phyloP scores from a whole-genome alignment of 2,113 vertebrate species.

The Phaetusa simplex region DNA sequence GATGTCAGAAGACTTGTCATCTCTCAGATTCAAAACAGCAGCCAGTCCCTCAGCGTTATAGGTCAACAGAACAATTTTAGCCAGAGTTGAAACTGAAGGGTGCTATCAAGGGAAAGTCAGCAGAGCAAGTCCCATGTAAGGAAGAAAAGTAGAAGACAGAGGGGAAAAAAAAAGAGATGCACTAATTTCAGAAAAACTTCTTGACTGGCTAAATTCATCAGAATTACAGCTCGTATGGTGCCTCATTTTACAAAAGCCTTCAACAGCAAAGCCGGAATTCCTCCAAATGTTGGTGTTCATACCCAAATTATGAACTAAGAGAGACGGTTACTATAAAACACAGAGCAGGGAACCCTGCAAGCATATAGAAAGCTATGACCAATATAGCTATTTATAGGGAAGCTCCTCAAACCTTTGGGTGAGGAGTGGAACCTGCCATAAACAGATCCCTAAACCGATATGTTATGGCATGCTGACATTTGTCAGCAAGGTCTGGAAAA shows the following conservation, averaged over 20 bases:
- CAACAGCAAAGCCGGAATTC: background rate
- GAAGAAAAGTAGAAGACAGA: background rate
- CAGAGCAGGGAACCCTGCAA: background rate
- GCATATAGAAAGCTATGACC: conserved; percentile 15
- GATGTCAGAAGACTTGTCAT: background rate
- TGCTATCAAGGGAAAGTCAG: background rate
- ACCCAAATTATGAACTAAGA: background rate
- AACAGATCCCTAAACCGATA: conserved; percentile 18
- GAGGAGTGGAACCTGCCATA: background rate
- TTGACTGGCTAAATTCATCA: background rate
- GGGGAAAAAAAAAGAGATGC: background rate
- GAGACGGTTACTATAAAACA: background rate
- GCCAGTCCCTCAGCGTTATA: rapidly evolving
- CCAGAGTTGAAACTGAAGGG: background rate
- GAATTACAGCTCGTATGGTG: background rate
- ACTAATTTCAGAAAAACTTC: background rate
- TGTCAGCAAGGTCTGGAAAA: conserved; percentile 41
- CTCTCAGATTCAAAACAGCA: background rate
- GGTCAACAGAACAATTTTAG: background rate
- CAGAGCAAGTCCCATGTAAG: background rate
- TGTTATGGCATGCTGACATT: conserved; percentile 38
- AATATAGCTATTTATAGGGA: conserved; percentile 31
- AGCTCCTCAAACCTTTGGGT: conserved; percentile 22
- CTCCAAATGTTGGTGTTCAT: background rate
- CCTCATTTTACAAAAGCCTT: background rate